Base-by-base conservation (phyloP, 2,797 vertebrate species). In the Acrossocheilus wenchowensis region DNA sequence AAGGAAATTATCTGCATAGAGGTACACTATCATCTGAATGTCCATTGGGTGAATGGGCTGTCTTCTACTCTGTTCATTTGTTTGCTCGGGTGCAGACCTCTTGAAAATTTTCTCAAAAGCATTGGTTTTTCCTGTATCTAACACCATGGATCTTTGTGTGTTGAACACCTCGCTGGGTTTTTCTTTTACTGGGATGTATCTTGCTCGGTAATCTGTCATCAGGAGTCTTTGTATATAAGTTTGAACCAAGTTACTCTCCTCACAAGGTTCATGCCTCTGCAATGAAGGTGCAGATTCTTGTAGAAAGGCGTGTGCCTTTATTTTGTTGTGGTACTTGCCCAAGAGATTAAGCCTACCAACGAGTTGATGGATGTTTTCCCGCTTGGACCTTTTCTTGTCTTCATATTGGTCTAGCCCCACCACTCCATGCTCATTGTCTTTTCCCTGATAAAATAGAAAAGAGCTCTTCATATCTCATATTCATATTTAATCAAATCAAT, bases 1-100 rank as follows among this genome's bases (percentile, higher is more conserved):
- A 87, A 91, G 86, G 81, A 94, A 93, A 64, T 92, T 57, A 80
- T 95, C 92, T 45, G 94, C 90, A 0, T 92, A 93, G 43, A 94
- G 91, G 64, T 93, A 94, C 60, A 95, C 85, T 10, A 92, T 87
- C 87, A 88, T 88, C 83, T 88, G 87, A 71, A 88, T 39, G 17
- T 88, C 83, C 83, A 88, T 85, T 14, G 87, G 87, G 71, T 85
- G 87, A 82, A 88, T 41, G 3, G 30, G 43, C 11, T 30, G 45
- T 3, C 3, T 41, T 50, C 71, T 82, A 4, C 11, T 68, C n/a
- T 23, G 9, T 19, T 21, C 30, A 34, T 21, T 52, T 21, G 26
- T 5, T 62, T 62, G n/a, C 26, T 62, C 17, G 14, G 4, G 12
- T 1, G 23, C 41, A 26, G 21, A 45, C 21, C 50, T 87, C 50